Evolutionary conservation across 2,888 invertebrate genomes (phyloP).

Genomic region (Macaria notata): DNA sequence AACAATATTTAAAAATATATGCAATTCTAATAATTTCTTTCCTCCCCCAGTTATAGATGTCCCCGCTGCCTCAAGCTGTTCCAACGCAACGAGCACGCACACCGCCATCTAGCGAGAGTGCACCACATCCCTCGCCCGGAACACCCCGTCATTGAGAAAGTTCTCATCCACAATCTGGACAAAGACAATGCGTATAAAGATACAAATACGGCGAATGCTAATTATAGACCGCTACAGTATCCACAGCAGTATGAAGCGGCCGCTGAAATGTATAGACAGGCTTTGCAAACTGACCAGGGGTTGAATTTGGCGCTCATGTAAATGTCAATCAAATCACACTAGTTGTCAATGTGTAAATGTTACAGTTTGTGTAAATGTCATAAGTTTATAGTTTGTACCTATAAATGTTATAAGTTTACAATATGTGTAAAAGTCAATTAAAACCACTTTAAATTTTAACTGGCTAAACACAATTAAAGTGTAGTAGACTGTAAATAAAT

Average conservation of each 20-base stretch:
- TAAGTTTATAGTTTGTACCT: no score
- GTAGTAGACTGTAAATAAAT: no score
- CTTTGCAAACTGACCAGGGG: no score
- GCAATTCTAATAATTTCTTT: no score
- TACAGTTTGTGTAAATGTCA: no score
- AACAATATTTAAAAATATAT: no score
- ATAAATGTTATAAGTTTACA: no score
- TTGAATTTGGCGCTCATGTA: not conserved
- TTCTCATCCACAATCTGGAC: constrained; percentile 32
- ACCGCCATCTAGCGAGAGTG: constrained; percentile 38
- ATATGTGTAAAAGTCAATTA: no score
- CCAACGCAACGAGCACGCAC: constrained; percentile 38
- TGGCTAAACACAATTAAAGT: no score
- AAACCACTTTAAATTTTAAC: no score
- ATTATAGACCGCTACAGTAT: not conserved
- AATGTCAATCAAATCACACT: not conserved
- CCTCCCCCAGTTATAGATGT: constrained; percentile 34
- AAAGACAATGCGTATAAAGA: constrained; percentile 21
- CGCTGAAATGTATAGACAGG: no score
- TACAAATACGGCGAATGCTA: not conserved
- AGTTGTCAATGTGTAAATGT: no score
- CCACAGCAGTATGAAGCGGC: not conserved
- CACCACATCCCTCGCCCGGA: constrained; percentile 37
- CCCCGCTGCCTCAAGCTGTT: constrained; percentile 44
- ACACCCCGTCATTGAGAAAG: constrained; percentile 40